Percentiles rank a stretch among this genome's conserved stretches.
phyloP scores from a whole-genome alignment of 2,113 vertebrate genomes.

The Grammomys dolichurus region DNA sequence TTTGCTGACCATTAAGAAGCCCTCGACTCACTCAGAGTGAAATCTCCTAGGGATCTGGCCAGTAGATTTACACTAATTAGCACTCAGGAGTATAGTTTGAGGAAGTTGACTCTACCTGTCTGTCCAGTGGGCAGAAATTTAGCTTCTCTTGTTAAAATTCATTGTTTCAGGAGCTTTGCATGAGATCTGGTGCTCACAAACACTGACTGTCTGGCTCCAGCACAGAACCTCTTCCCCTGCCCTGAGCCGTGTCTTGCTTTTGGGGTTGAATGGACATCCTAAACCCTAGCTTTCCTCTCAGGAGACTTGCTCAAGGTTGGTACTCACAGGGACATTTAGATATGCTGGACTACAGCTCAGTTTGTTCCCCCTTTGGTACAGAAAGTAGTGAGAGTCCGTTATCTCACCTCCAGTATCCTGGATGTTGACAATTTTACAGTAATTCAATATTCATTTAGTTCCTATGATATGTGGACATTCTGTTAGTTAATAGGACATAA shows the following conservation, averaged over 20 bases:
- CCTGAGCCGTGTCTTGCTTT: not conserved
- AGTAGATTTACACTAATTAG: not conserved
- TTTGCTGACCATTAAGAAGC: not conserved
- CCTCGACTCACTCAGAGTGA: not conserved
- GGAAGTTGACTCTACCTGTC: not conserved
- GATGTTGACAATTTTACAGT: not conserved
- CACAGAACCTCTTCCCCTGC: not conserved
- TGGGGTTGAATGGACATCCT: not conserved
- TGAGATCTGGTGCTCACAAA: not conserved
- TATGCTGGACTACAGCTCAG: not conserved
- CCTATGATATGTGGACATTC: not conserved
- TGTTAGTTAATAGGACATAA: not conserved
- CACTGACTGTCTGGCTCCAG: not conserved
- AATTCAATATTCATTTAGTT: not conserved
- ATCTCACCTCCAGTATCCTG: not conserved
- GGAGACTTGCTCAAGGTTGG: not conserved
- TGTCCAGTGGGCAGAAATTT: not conserved
- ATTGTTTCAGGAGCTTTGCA: not conserved
- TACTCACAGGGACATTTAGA: not conserved
- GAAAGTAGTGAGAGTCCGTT: not conserved
- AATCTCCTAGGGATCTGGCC: not conserved
- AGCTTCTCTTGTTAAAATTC: not conserved
- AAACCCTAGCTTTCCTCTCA: not conserved
- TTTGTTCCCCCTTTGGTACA: not conserved
- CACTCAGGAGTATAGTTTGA: not conserved